A percentile compares a stretch with the other conserved stretches of the same genome.
Evolutionary conservation across 2,888 invertebrate genomes (phyloP).

Genomic region (Clostera curtula): DNA sequence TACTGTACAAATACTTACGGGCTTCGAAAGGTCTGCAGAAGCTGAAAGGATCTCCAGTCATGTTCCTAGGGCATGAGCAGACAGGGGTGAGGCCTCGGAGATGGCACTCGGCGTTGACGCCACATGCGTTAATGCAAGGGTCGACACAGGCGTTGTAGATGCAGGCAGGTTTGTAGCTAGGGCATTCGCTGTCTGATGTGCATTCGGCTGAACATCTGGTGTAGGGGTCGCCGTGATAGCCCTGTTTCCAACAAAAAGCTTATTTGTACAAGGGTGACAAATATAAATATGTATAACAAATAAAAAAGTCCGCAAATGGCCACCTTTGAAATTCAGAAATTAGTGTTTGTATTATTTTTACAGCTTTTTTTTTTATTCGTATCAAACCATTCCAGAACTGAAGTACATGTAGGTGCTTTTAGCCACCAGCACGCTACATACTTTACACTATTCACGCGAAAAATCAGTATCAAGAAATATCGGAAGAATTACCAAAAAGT

Average conservation of each 20-base stretch:
- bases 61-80: conserved; percentile 89
- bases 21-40: conserved; percentile 87
- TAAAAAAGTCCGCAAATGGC: no score
- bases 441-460: no score
- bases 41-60: conserved; percentile 91
- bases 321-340: no score
- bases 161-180: conserved; percentile 84
- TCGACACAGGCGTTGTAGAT: conserved; percentile 87
- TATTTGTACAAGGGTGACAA: no score
- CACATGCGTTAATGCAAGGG: conserved; percentile 89
- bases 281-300: conserved; percentile 1
- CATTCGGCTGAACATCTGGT: conserved; percentile 88
- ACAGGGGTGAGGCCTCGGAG: conserved; percentile 86
- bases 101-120: conserved; percentile 85
- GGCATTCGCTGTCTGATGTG: conserved; percentile 85
- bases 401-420: no score
- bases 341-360: no score
- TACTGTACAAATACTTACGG: conserved; percentile 63
- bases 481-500: no score
- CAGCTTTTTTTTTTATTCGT: no score
- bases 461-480: no score
- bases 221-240: conserved; percentile 86
- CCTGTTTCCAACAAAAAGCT: conserved; percentile 54
- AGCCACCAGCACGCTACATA: no score
- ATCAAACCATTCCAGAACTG: no score